Base-by-base conservation (phyloP, 2,888 invertebrate genomes). In the Drosophila mimica region DNA sequence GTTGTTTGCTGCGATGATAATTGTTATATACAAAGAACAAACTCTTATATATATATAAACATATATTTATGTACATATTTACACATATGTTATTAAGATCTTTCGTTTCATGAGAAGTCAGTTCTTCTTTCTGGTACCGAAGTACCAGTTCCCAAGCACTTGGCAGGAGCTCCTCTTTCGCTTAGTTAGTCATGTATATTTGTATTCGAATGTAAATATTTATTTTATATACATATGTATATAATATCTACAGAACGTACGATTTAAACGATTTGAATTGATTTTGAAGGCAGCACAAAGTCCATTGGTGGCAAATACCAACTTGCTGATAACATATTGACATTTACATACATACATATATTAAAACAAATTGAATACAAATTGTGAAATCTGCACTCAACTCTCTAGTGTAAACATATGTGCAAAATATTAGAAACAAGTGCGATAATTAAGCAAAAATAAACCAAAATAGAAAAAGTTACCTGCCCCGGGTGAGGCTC, bases 401-500 rank as follows among this genome's bases (percentile, higher is more conserved):
- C 20, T 43, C 20, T 20, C 20, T 20, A 11, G 20, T 15, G 7
- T 46, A 7, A 4, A 46, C 7, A 46, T 7, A 20, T 46, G 46
- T 20, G 20, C 2, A 46, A 46, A 7, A 20, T 20, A 11, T 43
- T 43, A 5, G 11, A 11, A 20, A 20, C n/a, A 5, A 43, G 4
- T 11, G 20, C 43, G 5, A 43, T 43, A 4, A 2, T 0, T 7
- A 40, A 33, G 2, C 4, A 20, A 46, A 28, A 28, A 30, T 4
- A 67, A 25, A 30, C 13, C 9, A 51, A 17, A 31, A 43, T 2
- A n/a, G n/a, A 17, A 88, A 79, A 79, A 64, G 59, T 34, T 74
- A 84, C 72, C 28, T 89, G 88, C 89, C 85, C 90, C 90, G 89
- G 83, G 83, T 83, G 81, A 81, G 81, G 82, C 75, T 87, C 74